Evolutionary conservation across 2,888 invertebrate genomes (phyloP), one percentile per base, ranked within the genome.

Genomic region (Polymixis lichenea): DNA sequence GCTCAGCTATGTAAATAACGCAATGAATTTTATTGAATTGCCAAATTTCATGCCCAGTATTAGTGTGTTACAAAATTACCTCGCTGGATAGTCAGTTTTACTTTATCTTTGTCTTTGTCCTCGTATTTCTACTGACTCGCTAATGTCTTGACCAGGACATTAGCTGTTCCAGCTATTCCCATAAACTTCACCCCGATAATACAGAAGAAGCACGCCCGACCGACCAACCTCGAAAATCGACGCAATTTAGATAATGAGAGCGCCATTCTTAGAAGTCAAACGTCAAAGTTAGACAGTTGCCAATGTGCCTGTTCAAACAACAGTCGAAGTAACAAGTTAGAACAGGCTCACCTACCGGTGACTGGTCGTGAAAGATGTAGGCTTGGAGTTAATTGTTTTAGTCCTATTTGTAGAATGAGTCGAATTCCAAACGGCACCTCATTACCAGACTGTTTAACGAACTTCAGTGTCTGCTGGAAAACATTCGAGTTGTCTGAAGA

Each of bases 241-340:
- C 60, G 83, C 60, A 77, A 83, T 83, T 77, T 65, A 77, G 43
- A 66, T 69, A 80, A 80, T 77, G 80, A 77, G 69, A 46, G n/a
- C 46, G 69, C 69, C 78, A 83, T 83, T 61, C 69, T 69, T 65
- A 60, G 62, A 38, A 55, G 83, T 43, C 64, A 83, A 60, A 68
- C 65, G 58, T 60, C 60, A 55, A 61, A 83, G 78, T 80, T 80
- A 51, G 80, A 83, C 83, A 80, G 83, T 77, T 83, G 65, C 83
- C 83, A 70, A 80, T 80, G 46, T 77, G 64, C 32, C 56, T 15
- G 82, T 69, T 75, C 46, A 51, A 75, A 82, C 78, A 75, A 77
- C 61, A 55, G 51, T 58, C 32, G n/a, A 83, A 80, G 83, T 83
- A 66, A 17, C 66, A 74, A 72, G 46, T 74, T 72, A 13, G 19